Evolutionary conservation across 2,888 invertebrate genomes (phyloP), one percentile per base, ranked within the genome.

Genomic region (Epinotia demarniana): DNA sequence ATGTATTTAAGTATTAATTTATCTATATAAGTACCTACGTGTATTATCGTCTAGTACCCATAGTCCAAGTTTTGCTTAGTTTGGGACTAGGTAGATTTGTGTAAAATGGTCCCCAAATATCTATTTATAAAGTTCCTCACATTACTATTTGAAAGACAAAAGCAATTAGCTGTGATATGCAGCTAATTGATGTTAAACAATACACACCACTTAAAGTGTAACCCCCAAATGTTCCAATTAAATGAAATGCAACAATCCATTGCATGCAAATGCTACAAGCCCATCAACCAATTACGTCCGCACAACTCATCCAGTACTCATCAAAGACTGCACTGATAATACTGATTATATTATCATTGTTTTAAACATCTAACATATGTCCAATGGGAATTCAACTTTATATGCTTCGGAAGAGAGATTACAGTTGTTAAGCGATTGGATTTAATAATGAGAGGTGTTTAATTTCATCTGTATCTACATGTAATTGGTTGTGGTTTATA

Each of bases 261-360:
- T 74, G 57, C 69, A 74, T 74, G 68, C 69, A 69, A 68, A 74
- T 61, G 72, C 33, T 46, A 58, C 49, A 33, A 74, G 57, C 27
- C 55, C 69, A 63, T 68, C 68, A 62, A 63, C 39, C 39, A 73
- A 73, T 73, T 62, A 73, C 3, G 57, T 57, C 46, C 9, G n/a
- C 55, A 69, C 62, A 62, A 62, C 55, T 62, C 73, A 62, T 46
- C 6, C 13, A 67, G 68, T 63, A 57, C 27, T 57, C 46, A 43
- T 33, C n/a, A 27, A 68, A 27, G 57, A 68, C 13, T 68, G 73
- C 68, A 55, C 62, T 57, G 73, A 73, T 73, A 73, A 61, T 49
- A 46, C 61, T 39, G 53, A 43, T 53, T 58, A 1, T 39, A 53
- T 4, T n/a, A 33, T 61, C 57, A 57, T 57, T 72, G 57, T 72